Percentiles rank a stretch among this genome's conserved stretches.
Conservation (phyloP, 2,888 invertebrate genomes). For the Volucella inflata region DNA sequence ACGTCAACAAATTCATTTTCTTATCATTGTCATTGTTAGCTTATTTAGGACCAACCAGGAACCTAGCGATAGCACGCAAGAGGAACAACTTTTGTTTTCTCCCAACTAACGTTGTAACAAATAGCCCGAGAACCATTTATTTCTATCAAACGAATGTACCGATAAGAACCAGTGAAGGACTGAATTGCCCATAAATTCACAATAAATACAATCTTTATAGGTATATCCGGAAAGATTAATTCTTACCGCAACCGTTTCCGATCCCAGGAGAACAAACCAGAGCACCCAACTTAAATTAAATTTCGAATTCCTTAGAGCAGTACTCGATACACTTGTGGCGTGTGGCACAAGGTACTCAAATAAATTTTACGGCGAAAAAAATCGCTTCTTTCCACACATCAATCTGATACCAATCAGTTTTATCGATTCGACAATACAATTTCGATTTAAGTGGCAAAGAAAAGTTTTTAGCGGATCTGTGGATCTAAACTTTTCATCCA, state of each 20-base stretch:
- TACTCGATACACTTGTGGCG: neutral
- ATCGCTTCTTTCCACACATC: neutral
- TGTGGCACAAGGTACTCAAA: neutral
- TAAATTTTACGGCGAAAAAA: neutral
- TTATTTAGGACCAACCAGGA: too few relatives aligned
- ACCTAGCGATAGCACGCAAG: too few relatives aligned
- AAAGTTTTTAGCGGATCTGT: neutral
- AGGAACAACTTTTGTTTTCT: too few relatives aligned
- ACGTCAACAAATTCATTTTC: too few relatives aligned
- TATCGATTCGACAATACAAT: constrained; percentile 30
- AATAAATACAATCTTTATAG: constrained; percentile 26
- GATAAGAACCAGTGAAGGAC: neutral
- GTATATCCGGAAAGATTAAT: constrained; percentile 37
- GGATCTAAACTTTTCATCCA: neutral
- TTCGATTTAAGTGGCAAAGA: constrained; percentile 18
- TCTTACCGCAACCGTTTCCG: neutral
- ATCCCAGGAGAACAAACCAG: neutral
- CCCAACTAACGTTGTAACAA: too few relatives aligned
- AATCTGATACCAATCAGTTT: constrained; percentile 15
- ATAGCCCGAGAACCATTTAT: constrained; percentile 5
- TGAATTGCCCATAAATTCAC: constrained; percentile 18
- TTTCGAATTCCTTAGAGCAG: neutral
- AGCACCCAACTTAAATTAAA: constrained; percentile 7
- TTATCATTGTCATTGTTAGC: too few relatives aligned
- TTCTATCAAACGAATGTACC: neutral